phyloP scores from a whole-genome alignment of 1,140 invertebrate genomes.

The Tetramorium simillimum region DNA sequence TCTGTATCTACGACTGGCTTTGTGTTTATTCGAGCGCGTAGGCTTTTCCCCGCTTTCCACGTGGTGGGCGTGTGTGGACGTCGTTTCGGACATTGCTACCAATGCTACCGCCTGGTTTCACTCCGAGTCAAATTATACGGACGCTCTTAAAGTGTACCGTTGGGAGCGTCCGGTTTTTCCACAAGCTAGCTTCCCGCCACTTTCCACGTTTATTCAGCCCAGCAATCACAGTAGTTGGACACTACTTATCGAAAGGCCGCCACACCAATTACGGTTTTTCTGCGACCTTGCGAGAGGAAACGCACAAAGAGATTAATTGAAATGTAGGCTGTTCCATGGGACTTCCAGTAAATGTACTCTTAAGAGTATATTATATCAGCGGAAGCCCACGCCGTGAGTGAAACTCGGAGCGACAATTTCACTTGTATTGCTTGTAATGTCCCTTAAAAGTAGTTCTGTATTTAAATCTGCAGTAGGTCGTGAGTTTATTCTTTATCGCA shows the following conservation, averaged over 20 bases:
- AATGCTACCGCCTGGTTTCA: slow-evolving; percentile 60
- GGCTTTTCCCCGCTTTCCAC: slow-evolving; percentile 33
- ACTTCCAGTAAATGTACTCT: not conserved
- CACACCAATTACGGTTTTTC: slow-evolving; percentile 48
- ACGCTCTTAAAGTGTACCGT: slow-evolving; percentile 26
- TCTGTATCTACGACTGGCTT: slow-evolving; percentile 27
- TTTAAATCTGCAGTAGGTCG: not conserved
- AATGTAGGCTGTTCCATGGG: not conserved
- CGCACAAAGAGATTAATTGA: slow-evolving; percentile 47
- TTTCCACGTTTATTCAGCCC: slow-evolving; percentile 63
- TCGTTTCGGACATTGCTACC: slow-evolving; percentile 4
- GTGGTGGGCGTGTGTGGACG: not conserved
- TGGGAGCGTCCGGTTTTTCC: slow-evolving; percentile 46
- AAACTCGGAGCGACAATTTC: slow-evolving; percentile 47
- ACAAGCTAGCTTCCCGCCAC: slow-evolving; percentile 26
- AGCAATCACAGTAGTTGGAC: slow-evolving; percentile 43
- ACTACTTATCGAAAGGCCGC: slow-evolving; percentile 57
- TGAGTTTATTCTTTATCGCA: not conserved
- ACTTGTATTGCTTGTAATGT: not conserved
- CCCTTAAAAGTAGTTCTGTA: not conserved
- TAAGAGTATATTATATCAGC: not conserved
- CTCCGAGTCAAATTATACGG: slow-evolving; percentile 63
- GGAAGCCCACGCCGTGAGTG: slow-evolving; percentile 7
- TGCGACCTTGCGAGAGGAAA: slow-evolving; percentile 48
- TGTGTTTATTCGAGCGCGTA: slow-evolving; percentile 45